Base-by-base conservation (phyloP, 2,113 vertebrate genomes). In the Macroglossus sobrinus region DNA sequence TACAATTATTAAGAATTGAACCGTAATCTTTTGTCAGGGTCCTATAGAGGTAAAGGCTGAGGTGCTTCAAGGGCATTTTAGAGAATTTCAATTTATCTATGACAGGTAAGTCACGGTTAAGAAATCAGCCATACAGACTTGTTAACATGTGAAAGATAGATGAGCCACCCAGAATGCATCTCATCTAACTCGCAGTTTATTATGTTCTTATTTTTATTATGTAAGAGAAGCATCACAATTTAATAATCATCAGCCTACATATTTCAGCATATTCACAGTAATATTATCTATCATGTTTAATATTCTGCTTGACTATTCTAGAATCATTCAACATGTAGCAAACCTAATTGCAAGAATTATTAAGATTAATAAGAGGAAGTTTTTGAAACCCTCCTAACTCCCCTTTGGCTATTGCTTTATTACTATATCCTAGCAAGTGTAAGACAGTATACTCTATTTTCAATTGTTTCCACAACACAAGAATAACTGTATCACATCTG, bases 241-340 rank as follows among this genome's bases (percentile, higher is more conserved):
- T 94, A 97, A 95, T 93, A 74, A 84, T 28, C 2, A 84, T 19
- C 10, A 55, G 47, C 13, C 38, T 93, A 50, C 8, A 5, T 18
- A 72, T 87, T 84, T 94, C 91, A 94, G 35, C 79, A 88, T 92
- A 85, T 97, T 97, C 72, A 85, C 57, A 95, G 68, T 15, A 96
- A 95, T 69, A 26, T 3, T 14, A 95, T 76, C 35, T 81, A 74
- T 96, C 68, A 79, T 24, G 18, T 50, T 95, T 93, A 1, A 61
- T 96, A 91, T 92, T 94, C 72, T 84, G 11, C 18, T 93, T 38
- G 63, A 13, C 40, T 91, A 1, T 87, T 97, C 94, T 47, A 78
- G 50, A 47, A 63, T 89, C 59, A 68, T 95, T 96, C 61, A 95
- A 93, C 95, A 95, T 5, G 4, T 8, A 91, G 13, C 4, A 80